Conservation (phyloP, 2,888 invertebrate genomes). For the Tipula helvola region DNA sequence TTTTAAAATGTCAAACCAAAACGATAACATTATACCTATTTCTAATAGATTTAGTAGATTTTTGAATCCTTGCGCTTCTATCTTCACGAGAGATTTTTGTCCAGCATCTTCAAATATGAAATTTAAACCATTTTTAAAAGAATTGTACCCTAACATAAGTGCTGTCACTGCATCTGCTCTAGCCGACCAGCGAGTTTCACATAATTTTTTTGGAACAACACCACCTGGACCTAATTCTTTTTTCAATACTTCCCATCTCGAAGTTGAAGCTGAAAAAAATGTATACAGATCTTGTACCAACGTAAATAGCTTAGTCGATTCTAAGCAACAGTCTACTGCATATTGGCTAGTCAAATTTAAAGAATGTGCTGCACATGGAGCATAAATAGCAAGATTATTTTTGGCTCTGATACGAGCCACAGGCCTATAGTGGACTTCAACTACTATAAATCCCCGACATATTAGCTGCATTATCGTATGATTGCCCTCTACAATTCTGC, state of each 20-base stretch:
- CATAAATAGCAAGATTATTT: constrained; percentile 23
- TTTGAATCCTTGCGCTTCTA: no score
- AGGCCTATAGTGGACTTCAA: no score
- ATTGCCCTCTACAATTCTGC: constrained; percentile 18
- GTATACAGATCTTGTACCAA: constrained; percentile 12
- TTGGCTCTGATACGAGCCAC: constrained; percentile 23
- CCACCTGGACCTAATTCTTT: neutral
- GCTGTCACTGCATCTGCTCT: constrained; percentile 10
- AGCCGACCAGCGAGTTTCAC: constrained; percentile 11
- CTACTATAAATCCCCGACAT: constrained; percentile 24
- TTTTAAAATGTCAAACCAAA: no score
- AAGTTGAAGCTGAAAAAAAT: constrained; percentile 13
- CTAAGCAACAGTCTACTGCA: constrained; percentile 13
- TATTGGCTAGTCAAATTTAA: constrained; percentile 22
- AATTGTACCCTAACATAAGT: neutral
- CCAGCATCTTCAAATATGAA: neutral
- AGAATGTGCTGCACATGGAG: constrained; percentile 23
- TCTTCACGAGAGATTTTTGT: neutral
- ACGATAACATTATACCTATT: neutral
- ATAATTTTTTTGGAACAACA: neutral
- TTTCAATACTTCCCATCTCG: constrained; percentile 12
- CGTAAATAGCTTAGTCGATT: constrained; percentile 11
- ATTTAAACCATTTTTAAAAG: neutral
- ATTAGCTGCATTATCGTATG: constrained; percentile 22
- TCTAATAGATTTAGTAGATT: no score